A percentile compares a stretch with the other conserved stretches of the same genome.
Evolutionary conservation across 2,888 invertebrate species (phyloP).

Genomic region (Temnothorax rugatulus): DNA sequence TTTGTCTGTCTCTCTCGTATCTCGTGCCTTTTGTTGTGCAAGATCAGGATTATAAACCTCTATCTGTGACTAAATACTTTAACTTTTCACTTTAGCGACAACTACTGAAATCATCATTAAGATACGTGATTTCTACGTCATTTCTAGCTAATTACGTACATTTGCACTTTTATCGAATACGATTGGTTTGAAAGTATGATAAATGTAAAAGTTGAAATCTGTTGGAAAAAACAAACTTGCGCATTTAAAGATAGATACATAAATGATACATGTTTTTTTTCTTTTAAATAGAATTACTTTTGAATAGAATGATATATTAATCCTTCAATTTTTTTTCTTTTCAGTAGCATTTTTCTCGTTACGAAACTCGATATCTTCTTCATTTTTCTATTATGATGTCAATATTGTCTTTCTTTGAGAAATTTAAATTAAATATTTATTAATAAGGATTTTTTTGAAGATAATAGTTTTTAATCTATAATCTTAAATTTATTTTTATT

Average conservation of each 20-base stretch:
- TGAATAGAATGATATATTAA: background rate
- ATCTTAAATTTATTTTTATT: background rate
- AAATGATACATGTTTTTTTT: background rate
- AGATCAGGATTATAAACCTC: background rate
- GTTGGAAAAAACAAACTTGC: background rate
- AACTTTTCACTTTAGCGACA: constrained; percentile 13
- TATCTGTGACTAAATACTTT: background rate
- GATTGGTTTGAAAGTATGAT: background rate
- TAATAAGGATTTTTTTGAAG: background rate
- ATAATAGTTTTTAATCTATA: background rate
- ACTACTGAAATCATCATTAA: constrained; percentile 5
- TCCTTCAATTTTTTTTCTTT: background rate
- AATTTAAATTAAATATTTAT: background rate
- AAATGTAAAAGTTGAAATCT: background rate
- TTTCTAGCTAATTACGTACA: constrained; percentile 8
- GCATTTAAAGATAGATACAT: background rate
- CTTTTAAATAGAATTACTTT: background rate
- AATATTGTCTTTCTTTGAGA: background rate
- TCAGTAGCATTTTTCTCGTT: background rate
- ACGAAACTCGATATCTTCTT: background rate
- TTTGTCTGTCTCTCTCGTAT: background rate
- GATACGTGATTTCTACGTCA: background rate
- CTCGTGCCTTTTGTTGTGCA: background rate
- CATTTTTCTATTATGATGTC: background rate
- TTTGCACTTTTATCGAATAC: background rate